Percentiles rank a stretch among this genome's conserved stretches.
Conservation (phyloP, 1,140 invertebrate species). For the Panagrolaimus sp. region DNA sequence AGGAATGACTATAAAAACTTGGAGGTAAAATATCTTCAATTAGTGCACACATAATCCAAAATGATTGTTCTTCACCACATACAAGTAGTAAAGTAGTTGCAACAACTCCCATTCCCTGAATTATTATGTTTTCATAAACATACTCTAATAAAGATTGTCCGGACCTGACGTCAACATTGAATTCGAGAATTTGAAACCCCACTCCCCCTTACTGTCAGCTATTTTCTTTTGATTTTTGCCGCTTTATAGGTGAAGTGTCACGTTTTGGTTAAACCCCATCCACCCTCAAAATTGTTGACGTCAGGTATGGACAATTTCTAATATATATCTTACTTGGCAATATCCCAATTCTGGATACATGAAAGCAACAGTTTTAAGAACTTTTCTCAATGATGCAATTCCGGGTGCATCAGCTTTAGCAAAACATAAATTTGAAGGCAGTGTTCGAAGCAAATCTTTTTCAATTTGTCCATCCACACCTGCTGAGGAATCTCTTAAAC, state of each 20-base stretch:
- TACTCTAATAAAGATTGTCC: too few species aligned
- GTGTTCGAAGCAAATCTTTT: slow-evolving; percentile 88
- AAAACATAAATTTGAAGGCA: slow-evolving; percentile 97
- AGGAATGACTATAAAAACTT: slow-evolving; percentile 89
- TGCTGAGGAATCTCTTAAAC: slow-evolving; percentile 83
- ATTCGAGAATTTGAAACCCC: too few species aligned
- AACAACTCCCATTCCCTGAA: slow-evolving; percentile 45
- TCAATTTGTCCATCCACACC: slow-evolving; percentile 91
- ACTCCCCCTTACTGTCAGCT: too few species aligned
- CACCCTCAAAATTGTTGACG: too few species aligned
- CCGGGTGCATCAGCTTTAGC: slow-evolving; percentile 81
- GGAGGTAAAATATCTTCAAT: slow-evolving; percentile 94
- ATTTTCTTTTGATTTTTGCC: too few species aligned
- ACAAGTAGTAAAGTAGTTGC: slow-evolving; percentile 83
- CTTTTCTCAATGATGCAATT: slow-evolving; percentile 73
- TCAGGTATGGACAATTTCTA: background rate
- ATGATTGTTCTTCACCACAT: slow-evolving; percentile 95
- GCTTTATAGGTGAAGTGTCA: too few species aligned
- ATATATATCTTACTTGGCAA: slow-evolving; percentile 76
- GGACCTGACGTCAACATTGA: too few species aligned
- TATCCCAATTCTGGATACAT: slow-evolving; percentile 96
- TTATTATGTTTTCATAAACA: background rate
- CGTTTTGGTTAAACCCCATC: too few species aligned
- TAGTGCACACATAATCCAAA: slow-evolving; percentile 97
- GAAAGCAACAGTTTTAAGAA: slow-evolving; percentile 88